Evolutionary conservation across 35 echinoderm and acorn worm species (phyloP).

Genomic region (Anneissia japonica): DNA sequence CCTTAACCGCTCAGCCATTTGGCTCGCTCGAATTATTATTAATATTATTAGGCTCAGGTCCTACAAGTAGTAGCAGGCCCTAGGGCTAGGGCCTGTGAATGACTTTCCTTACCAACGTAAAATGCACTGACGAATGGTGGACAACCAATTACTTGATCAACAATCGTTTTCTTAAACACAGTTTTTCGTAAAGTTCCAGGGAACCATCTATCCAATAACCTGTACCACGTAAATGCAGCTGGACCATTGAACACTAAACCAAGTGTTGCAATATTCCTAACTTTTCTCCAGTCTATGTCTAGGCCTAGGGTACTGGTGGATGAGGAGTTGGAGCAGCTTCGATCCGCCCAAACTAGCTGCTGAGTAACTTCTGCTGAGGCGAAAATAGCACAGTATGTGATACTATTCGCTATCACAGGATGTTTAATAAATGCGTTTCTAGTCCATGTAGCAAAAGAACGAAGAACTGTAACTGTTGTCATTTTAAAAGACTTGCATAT

Average conservation of each 20-base stretch:
- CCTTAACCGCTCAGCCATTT: too few species aligned
- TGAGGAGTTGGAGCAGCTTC: too few species aligned
- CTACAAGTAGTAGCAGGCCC: too few species aligned
- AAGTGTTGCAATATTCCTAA: constrained; percentile 7
- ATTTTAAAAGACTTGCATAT: too few species aligned
- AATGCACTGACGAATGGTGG: constrained; percentile 22
- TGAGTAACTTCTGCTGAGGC: constrained; percentile 29
- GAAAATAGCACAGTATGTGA: constrained; percentile 26
- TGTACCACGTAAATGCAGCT: constrained; percentile 32
- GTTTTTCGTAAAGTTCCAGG: constrained; percentile 8
- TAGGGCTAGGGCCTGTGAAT: too few species aligned
- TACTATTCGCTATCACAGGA: constrained; percentile 18
- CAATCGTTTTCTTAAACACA: constrained; percentile 16
- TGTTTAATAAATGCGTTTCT: not conserved
- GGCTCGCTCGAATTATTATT: too few species aligned
- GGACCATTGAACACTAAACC: constrained; percentile 26
- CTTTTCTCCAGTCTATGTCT: constrained; percentile 12
- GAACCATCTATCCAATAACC: constrained; percentile 16
- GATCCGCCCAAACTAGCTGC: constrained; percentile 12
- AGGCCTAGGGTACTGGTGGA: not conserved
- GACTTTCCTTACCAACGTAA: constrained; percentile 30
- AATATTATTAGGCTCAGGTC: too few species aligned
- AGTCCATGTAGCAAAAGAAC: not conserved
- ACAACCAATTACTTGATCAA: constrained; percentile 17
- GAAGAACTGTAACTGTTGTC: not conserved